Evolutionary conservation across 1,140 invertebrate genomes (phyloP), one percentile per base, ranked within the genome.

Genomic region (Drosophila nigrodunni): DNA sequence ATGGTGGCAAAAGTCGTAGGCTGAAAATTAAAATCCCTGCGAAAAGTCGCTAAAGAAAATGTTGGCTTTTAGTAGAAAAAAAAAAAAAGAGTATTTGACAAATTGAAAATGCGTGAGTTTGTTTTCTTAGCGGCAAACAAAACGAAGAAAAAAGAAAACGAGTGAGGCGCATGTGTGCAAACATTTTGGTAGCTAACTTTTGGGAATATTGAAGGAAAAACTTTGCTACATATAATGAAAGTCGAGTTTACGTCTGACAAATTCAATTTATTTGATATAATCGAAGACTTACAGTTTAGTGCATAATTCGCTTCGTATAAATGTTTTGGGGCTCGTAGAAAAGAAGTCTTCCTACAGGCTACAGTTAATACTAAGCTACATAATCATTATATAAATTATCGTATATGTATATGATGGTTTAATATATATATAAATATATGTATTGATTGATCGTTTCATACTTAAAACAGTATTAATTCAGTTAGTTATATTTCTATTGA

Each of bases 391-490:
- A 79, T 72, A 70, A 73, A 67, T 73, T 77, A 18, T 58, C 59
- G 37, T 70, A 77, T 58, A 59, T 44, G 13, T 65, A 55, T 69
- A 62, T 74, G 72, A 55, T 69, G 64, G 64, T 57, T 50, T 66
- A 52, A 43, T 47, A 18, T 44, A 25, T 65, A 60, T 52, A 47
- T 74, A 55, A 69, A 58, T 73, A 61, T 83, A 49, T 67, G 54
- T 81, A 18, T 66, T 52, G 47, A 74, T 68, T 70, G 60, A 77
- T 65, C 21, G 59, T 30, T 68, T 44, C 46, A 88, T 88, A 88
- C 83, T 89, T 88, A 88, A 88, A 88, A 88, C 83, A 88, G 83
- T 54, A 54, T 54, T 35, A 83, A 88, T 89, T 72, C 61, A 73
- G 59, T 85, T 58, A 70, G 25, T 43, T 60, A 69, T 49, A 52